Base-by-base conservation (phyloP, 2,888 invertebrate genomes). In the Pterostichus niger region DNA sequence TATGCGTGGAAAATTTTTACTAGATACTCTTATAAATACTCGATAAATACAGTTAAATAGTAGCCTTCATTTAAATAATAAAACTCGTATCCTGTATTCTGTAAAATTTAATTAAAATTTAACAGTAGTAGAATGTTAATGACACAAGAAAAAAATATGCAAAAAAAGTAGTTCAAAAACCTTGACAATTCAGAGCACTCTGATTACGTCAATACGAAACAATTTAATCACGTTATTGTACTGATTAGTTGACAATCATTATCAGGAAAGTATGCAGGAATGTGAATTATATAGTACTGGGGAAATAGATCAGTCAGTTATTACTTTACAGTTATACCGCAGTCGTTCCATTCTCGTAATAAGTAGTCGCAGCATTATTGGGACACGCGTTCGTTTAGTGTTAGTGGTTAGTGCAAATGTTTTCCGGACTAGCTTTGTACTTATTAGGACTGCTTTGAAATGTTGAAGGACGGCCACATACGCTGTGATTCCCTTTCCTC, bases 381-480 rank as follows among this genome's bases (percentile, higher is more conserved):
- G 40, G 9, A 40, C 40, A 40, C 40, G 40, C 40, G 2, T 2
- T 24, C 24, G 24, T 24, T 24, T 24, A 40, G 9, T 40, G 40
- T 40, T 40, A 40, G 9, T 40, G 44, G 7, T 44, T 44, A 44
- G 44, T 24, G 24, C 24, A 44, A 44, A 44, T 44, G 11, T 10
- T 44, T 44, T 24, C 24, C 24, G 24, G 24, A 24, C 24, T 24
- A 24, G 24, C 24, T 40, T 40, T 40, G 6, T 40, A 9, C 49
- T 24, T 49, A 49, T 49, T 10, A n/a, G 0, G 5, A 46, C 9
- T n/a, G 46, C 46, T 46, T 46, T 46, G 46, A 9, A 9, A n/a
- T 49, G 49, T 49, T 49, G 49, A 49, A 49, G 49, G 49, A 49
- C 49, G 49, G n/a, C 49, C 49, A 49, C 49, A 49, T 13, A 2